Evolutionary conservation across 1,140 invertebrate genomes (phyloP), one percentile per base, ranked within the genome.

Genomic region (Wiebesia pumilae): DNA sequence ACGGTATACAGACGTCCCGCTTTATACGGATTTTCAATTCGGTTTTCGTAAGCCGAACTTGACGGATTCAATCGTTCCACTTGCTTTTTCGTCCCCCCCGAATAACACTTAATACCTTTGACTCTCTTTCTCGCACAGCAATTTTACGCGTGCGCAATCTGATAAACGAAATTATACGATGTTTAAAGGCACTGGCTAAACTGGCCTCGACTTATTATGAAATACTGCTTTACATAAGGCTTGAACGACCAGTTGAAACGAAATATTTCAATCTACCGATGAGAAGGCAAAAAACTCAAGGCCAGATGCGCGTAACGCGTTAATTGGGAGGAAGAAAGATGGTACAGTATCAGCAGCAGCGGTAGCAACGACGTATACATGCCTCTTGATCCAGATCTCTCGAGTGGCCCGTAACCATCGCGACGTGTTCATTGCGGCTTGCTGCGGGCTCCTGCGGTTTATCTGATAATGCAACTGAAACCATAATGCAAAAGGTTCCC

Each of bases 401-500:
- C 35, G 54, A 77, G 65, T 71, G 77, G 78, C 27, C 47, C 33
- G 77, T 80, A 80, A 85, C 51, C 77, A 85, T 71, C 79, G 85
- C 79, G 80, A 86, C 85, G 85, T 69, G 85, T 86, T 86, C 85
- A 82, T 82, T 73, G 73, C 69, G 69, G 84, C 81, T 82, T 62
- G 58, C 71, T 33, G 85, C 47, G 62, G 62, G 73, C 62, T 71
- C 83, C 85, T 83, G 85, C 73, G 85, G 85, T 86, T 86, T 86
- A 87, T 87, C 85, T 87, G 85, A 87, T 87, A 87, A 87, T 83
- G 85, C 85, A 58, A 83, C 75, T 80, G 85, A 87, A 83, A 83
- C 85, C 35, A 75, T 83, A 86, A 86, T 86, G 73, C 85, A 73
- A 83, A 82, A 79, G 81, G 85, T 86, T 86, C 85, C 85, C 85